Evolutionary conservation across 2,113 vertebrate genomes (phyloP).

Genomic region (Reinhardtius hippoglossoides): DNA sequence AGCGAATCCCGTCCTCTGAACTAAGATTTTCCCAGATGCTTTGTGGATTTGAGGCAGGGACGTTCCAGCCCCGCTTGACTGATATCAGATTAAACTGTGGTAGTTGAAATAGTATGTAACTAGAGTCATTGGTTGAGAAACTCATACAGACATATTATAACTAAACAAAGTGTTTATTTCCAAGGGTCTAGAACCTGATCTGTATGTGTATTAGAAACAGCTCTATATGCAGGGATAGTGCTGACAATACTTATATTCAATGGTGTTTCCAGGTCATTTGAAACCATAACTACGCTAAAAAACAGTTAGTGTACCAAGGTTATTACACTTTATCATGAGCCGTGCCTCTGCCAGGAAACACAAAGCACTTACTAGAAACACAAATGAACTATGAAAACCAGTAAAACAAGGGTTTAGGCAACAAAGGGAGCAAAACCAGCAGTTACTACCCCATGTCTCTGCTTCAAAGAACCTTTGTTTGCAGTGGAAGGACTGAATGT

Average conservation of each 20-base stretch:
- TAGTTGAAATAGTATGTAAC: constrained; percentile 4
- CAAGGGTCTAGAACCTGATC: neutral
- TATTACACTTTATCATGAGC: constrained; percentile 33
- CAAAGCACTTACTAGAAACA: constrained; percentile 49
- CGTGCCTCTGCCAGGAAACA: constrained; percentile 49
- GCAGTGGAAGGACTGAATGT: constrained; percentile 68
- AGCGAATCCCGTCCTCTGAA: neutral
- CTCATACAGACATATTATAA: neutral
- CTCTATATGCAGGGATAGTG: neutral
- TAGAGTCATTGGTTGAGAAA: constrained; percentile 1
- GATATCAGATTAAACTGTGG: constrained; percentile 24
- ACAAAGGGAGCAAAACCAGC: constrained; percentile 56
- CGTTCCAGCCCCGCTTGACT: constrained; percentile 3
- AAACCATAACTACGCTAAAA: constrained; percentile 35
- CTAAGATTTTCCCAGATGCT: constrained; percentile 5
- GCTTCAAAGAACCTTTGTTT: constrained; percentile 74
- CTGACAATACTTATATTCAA: constrained; percentile 12
- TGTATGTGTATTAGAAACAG: neutral
- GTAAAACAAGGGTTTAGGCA: constrained; percentile 49
- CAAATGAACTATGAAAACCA: constrained; percentile 46
- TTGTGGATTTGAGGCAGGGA: constrained; percentile 15
- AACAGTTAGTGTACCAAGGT: constrained; percentile 42
- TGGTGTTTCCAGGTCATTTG: constrained; percentile 42
- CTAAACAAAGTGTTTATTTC: neutral
- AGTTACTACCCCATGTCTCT: constrained; percentile 38